Base-by-base conservation (phyloP, 2,113 vertebrate genomes). In the Pseudolaguvia tuberculata region DNA sequence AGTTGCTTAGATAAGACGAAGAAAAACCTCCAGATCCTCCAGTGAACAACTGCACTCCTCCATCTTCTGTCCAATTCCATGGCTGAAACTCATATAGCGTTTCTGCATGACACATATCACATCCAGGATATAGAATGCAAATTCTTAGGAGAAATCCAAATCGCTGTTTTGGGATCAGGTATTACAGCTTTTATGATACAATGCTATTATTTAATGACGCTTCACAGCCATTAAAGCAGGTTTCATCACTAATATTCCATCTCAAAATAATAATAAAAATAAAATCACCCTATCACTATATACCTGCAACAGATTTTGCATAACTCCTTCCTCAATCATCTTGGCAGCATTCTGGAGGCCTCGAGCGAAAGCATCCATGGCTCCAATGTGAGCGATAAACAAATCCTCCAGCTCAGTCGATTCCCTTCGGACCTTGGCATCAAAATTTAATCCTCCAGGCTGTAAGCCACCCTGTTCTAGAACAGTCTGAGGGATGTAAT, bases 331-430 rank as follows among this genome's bases (percentile, higher is more conserved):
- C 72, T 89, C 83, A 2, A 85, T 76, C 15, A 90, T 83, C 72
- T 70, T 59, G 25, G 85, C 81, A 3, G 87, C 83, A 2, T 89
- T 88, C 45, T 84, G 77, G 31, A 90, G 86, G 20, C 88, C 88
- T 70, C 86, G 81, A 9, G 88, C 87, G 1, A 90, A 90, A 39
- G 86, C 66, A 15, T 89, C 88, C 88, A 88, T 88, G 69, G 87
- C 87, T 31, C 83, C 83, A 11, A 89, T 83, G 80, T 89, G 88
- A 71, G 86, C 86, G 13, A 88, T 87, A 63, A 90, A 87, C 69
- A 90, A 77, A 80, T 89, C 88, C 52, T 87, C 86, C 57, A 82
- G 80, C 73, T 89, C 85, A 5, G 86, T 87, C 27, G 87, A 89
- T 78, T 88, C 88, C 53, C 84, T 82, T 58, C 84, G 84, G 45